Evolutionary conservation across 2,113 vertebrate genomes (phyloP), one percentile per base, ranked within the genome.

Genomic region (Scolopax mira): DNA sequence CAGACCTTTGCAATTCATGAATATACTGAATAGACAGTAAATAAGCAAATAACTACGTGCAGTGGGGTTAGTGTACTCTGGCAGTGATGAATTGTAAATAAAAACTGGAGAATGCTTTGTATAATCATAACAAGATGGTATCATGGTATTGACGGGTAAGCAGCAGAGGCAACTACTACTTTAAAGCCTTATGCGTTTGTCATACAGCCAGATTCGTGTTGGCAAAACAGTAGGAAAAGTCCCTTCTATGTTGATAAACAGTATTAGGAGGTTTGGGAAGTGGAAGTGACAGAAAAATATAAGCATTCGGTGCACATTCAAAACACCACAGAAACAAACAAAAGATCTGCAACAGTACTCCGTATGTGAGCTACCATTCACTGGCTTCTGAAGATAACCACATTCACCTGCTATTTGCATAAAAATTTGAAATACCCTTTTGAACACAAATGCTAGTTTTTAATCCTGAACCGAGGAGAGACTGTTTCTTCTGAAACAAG

Each of bases 401-500:
- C 19, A 4, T 70, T 81, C 48, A 94, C 69, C 77, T 92, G 69
- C 54, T 58, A 46, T 54, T 84, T 79, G 42, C 51, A 64, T 14
- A 3, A 17, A 64, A 35, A 60, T 39, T 48, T 73, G 23, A 74
- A 79, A 69, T 37, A 27, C 35, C 30, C 21, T 57, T 96, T 73
- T 84, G 37, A 84, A 81, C 31, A 81, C 31, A 86, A 74, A 73
- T 44, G 44, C 48, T 62, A 55, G 33, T 22, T 73, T 62, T 86
- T 55, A 81, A 86, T 86, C 41, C 44, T 49, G 73, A 81, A 69
- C 78, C 65, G 49, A 77, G 54, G n/a, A 65, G 24, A 41, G 28
- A 81, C 79, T 82, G 66, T 78, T 87, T 91, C 61, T 82, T 72
- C 57, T 87, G 78, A 64, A 94, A 65, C 42, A 90, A 88, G 73